Percentiles rank a stretch among this genome's conserved stretches.
These are phyloP conservation scores for Habrosyne pyritoides DNA, from an alignment of 2,888 invertebrate species.

Conservation along the genomic window DNA sequence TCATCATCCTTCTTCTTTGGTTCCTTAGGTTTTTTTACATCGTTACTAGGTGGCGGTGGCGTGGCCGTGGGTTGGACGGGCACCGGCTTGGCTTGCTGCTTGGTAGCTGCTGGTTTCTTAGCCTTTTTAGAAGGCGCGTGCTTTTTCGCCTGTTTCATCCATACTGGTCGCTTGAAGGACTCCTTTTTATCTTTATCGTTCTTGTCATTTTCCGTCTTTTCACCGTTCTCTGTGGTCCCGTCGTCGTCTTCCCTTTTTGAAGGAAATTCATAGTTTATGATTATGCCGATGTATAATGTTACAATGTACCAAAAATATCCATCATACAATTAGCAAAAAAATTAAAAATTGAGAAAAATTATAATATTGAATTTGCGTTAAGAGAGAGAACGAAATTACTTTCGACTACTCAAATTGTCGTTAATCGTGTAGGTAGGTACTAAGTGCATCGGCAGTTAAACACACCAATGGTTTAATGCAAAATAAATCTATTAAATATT, in stretches of 20 bases:
- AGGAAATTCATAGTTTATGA: not conserved
- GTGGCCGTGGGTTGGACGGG: conserved; percentile 43
- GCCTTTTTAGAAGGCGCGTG: conserved; percentile 53
- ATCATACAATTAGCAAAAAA: too few relatives aligned
- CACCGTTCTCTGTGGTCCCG: conserved; percentile 70
- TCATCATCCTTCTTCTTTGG: conserved; percentile 68
- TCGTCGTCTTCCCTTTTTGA: conserved; percentile 79
- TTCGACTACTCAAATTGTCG: too few relatives aligned
- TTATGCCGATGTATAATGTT: not conserved
- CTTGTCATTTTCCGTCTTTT: conserved; percentile 67
- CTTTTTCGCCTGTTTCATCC: conserved; percentile 62
- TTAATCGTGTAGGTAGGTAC: too few relatives aligned
- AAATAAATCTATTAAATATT: not conserved
- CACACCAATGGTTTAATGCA: too few relatives aligned
- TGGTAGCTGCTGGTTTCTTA: conserved; percentile 51
- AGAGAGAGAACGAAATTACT: too few relatives aligned
- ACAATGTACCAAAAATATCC: too few relatives aligned
- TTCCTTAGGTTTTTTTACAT: conserved; percentile 63
- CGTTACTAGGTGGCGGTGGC: conserved; percentile 43
- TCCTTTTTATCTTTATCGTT: conserved; percentile 75
- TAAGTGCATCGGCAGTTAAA: too few relatives aligned
- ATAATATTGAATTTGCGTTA: too few relatives aligned
- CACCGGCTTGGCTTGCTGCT: conserved; percentile 45
- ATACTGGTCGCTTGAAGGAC: conserved; percentile 86
- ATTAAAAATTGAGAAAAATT: too few relatives aligned